Base-by-base conservation (phyloP, 23 tunicate genomes). In the Pegea sp. region DNA sequence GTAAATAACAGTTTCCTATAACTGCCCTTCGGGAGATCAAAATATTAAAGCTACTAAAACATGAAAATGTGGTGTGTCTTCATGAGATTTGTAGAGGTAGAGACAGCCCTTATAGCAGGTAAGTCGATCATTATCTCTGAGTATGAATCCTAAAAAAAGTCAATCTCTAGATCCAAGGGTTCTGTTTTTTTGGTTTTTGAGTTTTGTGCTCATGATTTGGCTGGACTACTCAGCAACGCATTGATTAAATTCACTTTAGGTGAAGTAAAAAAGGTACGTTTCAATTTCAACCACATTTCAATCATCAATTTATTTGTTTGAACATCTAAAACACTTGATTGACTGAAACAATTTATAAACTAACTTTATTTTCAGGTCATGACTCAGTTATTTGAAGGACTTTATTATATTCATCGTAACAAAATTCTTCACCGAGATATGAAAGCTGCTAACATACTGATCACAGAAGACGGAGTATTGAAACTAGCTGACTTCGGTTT, bases 1-100 rank as follows among this genome's bases (percentile, higher is more conserved):
- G n/a, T n/a, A n/a, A n/a, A n/a, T n/a, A n/a, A n/a, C 55, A 80
- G 93, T 89, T 89, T 65, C 98, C 98, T 2, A 89, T 89, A 29
- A 89, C 98, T 7, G 98, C 98, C 7, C 70, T 89, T 5, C 74
- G 98, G 3, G 98, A 89, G 48, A 89, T 89, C 29, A 89, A 89
- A 64, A 89, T 89, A 30, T 71, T 89, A 25, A 90, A 89, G 30
- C 63, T 68, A 0, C 60, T 89, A 44, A 74, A 69, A 31, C 80
- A 89, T 52, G 98, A 89, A 51, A 89, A 70, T 63, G 71, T 89
- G 0, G 98, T 89, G 16, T 68, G 77, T 16, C 52, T 89, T 5
- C 71, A 71, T 38, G 98, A 89, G 57, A 89, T 89, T 1, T 89
- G 98, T 55, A 63, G 98, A 25, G 66, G 90, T 28, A 77, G 71